Evolutionary conservation across 2,113 vertebrate genomes (phyloP), one percentile per base, ranked within the genome.

Genomic region (Spheniscus mendiculus): DNA sequence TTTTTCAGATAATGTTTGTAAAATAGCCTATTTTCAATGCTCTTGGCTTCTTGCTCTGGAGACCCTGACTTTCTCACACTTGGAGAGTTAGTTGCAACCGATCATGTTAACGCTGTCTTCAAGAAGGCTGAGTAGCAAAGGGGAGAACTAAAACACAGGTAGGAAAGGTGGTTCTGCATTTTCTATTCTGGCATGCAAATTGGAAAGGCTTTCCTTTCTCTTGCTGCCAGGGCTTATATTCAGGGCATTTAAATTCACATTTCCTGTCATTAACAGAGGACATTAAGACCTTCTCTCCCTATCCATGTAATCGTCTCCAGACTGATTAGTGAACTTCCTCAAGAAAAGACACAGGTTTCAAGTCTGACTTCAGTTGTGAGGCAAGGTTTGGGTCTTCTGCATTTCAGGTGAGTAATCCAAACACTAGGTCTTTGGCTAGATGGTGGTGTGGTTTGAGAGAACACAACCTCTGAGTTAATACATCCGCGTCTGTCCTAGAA

Each of bases 41-140:
- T 47, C 27, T 34, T 58, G 29, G 36, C 14, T 79, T 5, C 44
- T 59, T 80, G 17, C 13, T 61, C 21, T 70, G 29, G 40, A 70
- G 15, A 50, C 14, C 11, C 14, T 15, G 50, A 27, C 15, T 38
- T 71, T 49, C 38, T 67, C 11, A 12, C 8, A 4, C 26, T 45
- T 65, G 44, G 14, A 72, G 36, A 55, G 30, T 15, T 58, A 30
- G 36, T 44, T 76, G 22, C 45, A 53, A 11, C 10, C 0, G 1
- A 3, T 36, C 4, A 3, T 1, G 8, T 17, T 44, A 73, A 44
- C 0, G 1, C 10, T 38, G 36, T 32, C 38, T 87, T 58, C 27
- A 18, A n/a, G 47, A 79, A 59, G n/a, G 23, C 32, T 10, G 32
- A 58, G 40, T 21, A 89, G n/a, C 23, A 53, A 86, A 55, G 5